Evolutionary conservation across 2,113 vertebrate genomes (phyloP), one percentile per base, ranked within the genome.

Genomic region (Hoplias malabaricus): DNA sequence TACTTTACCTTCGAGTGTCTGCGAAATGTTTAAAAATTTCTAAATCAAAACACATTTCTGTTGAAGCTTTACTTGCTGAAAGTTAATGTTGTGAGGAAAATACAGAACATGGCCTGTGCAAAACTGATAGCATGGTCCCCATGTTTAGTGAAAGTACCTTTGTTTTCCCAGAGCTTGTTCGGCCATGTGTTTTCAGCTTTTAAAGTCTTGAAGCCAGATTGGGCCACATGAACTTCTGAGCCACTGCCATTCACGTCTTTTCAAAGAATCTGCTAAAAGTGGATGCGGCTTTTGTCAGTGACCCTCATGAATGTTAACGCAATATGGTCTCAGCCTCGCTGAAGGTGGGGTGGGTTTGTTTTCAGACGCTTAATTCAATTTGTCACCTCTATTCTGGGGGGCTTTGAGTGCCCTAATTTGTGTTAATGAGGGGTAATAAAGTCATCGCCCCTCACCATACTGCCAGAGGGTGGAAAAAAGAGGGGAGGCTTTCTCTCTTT

Each of bases 341-440:
- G 74, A 71, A 82, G 87, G 88, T 57, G 71, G 78, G 81, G 71
- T 78, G 43, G 81, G 72, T 89, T 92, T 90, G 90, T 92, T 93
- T 92, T 91, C 92, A 92, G 89, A 92, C 83, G 87, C 90, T 91
- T 92, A 92, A 93, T 93, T 93, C 92, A 93, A 92, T 92, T 93
- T 93, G 93, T 93, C 92, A 93, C 89, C 85, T 81, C 90, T 88
- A 91, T 91, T 90, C 87, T 87, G 86, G 84, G 87, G 83, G 86
- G 84, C 87, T 91, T 53, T 84, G 91, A 93, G 91, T 93, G 91
- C 88, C 88, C 90, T 93, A 93, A 93, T 93, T 92, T 91, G 87
- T 86, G 92, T 91, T 92, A 94, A 94, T 93, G 93, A 93, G 91
- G 89, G 84, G 83, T 93, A 93, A 94, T 93, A 89, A 93, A 94